Base-by-base conservation (phyloP, 2,888 invertebrate species). In the Leptinotarsa tumamoca region DNA sequence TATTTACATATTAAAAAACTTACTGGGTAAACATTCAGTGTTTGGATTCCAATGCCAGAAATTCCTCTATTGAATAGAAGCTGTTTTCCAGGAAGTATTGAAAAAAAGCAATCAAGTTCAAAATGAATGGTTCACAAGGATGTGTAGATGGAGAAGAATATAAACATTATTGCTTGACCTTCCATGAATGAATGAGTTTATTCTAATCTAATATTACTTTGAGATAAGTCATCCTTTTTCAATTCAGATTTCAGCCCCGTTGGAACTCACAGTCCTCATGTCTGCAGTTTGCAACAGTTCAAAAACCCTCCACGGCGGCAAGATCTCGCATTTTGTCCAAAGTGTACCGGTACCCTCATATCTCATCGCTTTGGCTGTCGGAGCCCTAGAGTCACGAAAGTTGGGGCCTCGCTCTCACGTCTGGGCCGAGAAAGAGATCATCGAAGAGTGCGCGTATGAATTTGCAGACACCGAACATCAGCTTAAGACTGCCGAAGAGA, bases 331-430 rank as follows among this genome's bases (percentile, higher is more conserved):
- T 17, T 98, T 97, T 87, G 88, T 90, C 17, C 95, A 95, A 86
- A 92, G 93, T 10, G 92, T 97, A 70, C 95, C 96, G 0, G 93
- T 98, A 82, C 97, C 97, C 0, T 93, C 96, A 0, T 98, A 98
- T 86, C 90, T 98, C 71, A 91, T 98, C 67, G 98, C 98, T 0
- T 92, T 98, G 73, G 98, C 95, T 1, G 95, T 95, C 27, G 98
- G 97, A 0, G 93, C 92, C 66, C 86, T 98, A 76, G 95, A 95
- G 81, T 92, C 91, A 0, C 92, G 93, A 80, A 88, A 91, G 70
- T 90, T 98, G 67, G 96, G 97, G 4, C 94, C 95, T 0, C 92
- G 96, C 80, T 94, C 95, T 0, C 91, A 91, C 83, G 96, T 98
- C 1, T 98, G 98, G 98, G 93, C 96, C 0, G 98, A 98, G 87